Percentiles rank a stretch among this genome's conserved stretches.
Conservation (phyloP, 2,113 vertebrate species). For the Dicerorhinus sumatrensis region DNA sequence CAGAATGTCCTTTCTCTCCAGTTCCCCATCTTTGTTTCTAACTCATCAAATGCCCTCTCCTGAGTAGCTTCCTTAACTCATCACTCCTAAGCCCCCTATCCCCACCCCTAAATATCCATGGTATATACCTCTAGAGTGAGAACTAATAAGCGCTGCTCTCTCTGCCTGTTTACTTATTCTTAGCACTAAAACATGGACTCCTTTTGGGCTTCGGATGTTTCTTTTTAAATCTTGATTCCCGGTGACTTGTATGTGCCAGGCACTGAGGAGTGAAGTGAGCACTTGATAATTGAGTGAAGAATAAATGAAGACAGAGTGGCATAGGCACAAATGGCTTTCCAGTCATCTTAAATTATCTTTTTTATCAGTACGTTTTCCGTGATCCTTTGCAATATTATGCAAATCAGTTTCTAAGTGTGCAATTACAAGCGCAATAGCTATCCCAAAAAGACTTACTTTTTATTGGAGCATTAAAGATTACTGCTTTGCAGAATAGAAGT, state of each 20-base stretch:
- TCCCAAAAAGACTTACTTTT: constrained; percentile 78
- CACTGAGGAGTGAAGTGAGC: neutral
- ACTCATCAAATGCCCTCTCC: neutral
- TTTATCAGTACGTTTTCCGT: constrained; percentile 54
- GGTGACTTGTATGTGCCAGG: neutral
- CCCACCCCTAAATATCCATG: neutral
- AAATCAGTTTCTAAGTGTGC: constrained; percentile 73
- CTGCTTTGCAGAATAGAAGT: constrained; percentile 73
- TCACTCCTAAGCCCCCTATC: neutral
- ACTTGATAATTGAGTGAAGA: constrained; percentile 27
- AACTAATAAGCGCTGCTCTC: neutral
- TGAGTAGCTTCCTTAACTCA: neutral
- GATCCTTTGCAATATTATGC: constrained; percentile 65
- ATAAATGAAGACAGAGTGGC: constrained; percentile 42
- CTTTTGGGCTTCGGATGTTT: neutral
- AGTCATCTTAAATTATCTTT: constrained; percentile 64
- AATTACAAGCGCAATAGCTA: constrained; percentile 76
- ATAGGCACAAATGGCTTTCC: constrained; percentile 24
- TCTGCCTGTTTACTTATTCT: neutral
- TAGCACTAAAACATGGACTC: neutral
- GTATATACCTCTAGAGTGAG: neutral
- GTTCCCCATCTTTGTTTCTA: neutral
- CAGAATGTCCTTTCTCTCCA: neutral
- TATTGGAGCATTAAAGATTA: constrained; percentile 83
- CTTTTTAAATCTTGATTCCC: neutral